Evolutionary conservation across 2,888 invertebrate genomes (phyloP).

Genomic region (Tipula unca): DNA sequence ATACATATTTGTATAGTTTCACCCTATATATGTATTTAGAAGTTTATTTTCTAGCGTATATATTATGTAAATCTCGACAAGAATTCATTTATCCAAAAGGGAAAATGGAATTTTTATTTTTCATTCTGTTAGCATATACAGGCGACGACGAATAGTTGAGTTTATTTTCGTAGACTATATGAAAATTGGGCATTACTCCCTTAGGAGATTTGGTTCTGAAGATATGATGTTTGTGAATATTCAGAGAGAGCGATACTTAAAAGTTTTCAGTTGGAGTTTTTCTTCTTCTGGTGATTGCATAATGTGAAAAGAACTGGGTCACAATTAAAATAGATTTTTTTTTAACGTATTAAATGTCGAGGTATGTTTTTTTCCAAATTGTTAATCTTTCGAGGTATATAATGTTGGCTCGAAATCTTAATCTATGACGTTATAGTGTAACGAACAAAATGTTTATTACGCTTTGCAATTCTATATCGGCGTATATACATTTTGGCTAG

Average conservation of each 20-base stretch:
- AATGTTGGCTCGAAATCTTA: too few species aligned
- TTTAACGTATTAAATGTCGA: too few species aligned
- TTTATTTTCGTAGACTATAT: background rate
- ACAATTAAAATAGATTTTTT: too few species aligned
- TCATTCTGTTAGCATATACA: background rate
- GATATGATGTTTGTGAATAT: background rate
- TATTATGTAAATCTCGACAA: background rate
- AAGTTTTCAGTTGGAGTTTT: too few species aligned
- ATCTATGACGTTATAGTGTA: too few species aligned
- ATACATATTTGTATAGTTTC: background rate
- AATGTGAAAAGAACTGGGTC: too few species aligned
- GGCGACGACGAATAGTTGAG: background rate
- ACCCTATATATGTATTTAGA: background rate
- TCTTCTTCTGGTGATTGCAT: too few species aligned
- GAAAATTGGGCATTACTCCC: background rate
- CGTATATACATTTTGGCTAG: too few species aligned
- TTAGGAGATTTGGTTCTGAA: background rate
- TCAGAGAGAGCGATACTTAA: background rate
- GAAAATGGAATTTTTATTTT: background rate
- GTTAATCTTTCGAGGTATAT: too few species aligned
- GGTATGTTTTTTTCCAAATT: too few species aligned
- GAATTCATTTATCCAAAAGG: background rate
- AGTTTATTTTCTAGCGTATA: background rate
- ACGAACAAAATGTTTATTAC: too few species aligned
- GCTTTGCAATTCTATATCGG: too few species aligned